Evolutionary conservation across 2,797 vertebrate species (phyloP).

Genomic region (Sarcophilus harrisii): DNA sequence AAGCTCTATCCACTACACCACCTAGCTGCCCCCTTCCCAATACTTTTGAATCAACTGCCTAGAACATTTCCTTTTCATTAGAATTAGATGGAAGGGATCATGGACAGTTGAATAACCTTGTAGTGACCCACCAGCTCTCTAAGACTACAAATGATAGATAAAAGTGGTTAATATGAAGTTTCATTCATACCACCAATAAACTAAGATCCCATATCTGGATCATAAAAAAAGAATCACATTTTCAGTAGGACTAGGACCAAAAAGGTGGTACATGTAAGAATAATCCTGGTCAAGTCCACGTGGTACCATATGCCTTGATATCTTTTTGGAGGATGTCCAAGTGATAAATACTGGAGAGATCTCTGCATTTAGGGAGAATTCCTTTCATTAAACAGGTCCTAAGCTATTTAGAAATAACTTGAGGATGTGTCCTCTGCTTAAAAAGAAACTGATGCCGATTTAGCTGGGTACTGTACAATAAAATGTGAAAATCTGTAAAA

Average conservation of each 20-base stretch:
- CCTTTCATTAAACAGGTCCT: conserved; percentile 40
- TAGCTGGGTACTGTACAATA: conserved; percentile 1
- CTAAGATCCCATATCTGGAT: background rate
- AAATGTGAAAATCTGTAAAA: conserved; percentile 29
- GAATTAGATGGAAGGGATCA: background rate
- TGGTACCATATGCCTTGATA: background rate
- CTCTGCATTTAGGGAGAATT: background rate
- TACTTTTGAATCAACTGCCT: background rate
- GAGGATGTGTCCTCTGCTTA: background rate
- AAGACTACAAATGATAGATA: background rate
- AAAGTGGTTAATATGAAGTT: background rate
- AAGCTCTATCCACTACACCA: too few species aligned
- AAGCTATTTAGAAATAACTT: background rate
- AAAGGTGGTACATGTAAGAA: background rate
- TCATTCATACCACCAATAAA: background rate
- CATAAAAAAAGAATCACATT: background rate
- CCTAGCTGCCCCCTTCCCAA: background rate
- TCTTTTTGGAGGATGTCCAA: background rate
- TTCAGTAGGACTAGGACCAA: background rate
- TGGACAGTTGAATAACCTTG: background rate
- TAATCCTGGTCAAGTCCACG: too few species aligned
- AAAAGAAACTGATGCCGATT: background rate
- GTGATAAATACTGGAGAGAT: background rate
- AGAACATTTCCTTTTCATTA: background rate
- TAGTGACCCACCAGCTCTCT: background rate